Evolutionary conservation across 1,140 invertebrate genomes (phyloP).

Genomic region (Nixonia krombeini): DNA sequence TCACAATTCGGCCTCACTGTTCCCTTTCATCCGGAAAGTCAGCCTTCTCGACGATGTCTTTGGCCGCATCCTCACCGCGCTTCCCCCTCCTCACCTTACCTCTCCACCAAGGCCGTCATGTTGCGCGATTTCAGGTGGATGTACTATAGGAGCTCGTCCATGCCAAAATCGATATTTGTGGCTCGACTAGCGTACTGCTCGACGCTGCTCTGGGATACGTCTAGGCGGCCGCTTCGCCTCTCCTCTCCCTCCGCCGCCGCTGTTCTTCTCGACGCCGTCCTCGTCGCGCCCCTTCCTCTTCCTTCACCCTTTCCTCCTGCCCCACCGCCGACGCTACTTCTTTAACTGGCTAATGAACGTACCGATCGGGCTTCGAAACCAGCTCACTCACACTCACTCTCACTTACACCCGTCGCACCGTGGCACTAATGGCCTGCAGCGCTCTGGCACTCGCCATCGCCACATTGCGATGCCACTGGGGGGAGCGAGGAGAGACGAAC

Average conservation of each 20-base stretch:
- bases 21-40: background rate
- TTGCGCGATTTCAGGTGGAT: constrained; percentile 12
- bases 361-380: background rate
- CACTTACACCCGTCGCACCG: background rate
- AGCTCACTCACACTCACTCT: constrained; percentile 14
- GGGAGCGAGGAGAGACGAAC: background rate
- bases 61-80: background rate
- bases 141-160: constrained; percentile 40
- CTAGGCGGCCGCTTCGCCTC: background rate
- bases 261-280: background rate
- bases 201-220: background rate
- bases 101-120: constrained; percentile 16
- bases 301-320: constrained; percentile 2
- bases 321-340: background rate
- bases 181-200: constrained; percentile 49
- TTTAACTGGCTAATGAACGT: too few relatives aligned
- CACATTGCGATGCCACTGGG: constrained; percentile 23
- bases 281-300: constrained; percentile 1
- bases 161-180: constrained; percentile 63
- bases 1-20: background rate
- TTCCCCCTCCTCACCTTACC: constrained; percentile 3
- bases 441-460: constrained; percentile 22
- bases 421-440: background rate
- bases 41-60: background rate
- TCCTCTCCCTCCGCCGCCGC: constrained; percentile 11